Base-by-base conservation (phyloP, 2,888 invertebrate genomes). In the Phalera bucephala region DNA sequence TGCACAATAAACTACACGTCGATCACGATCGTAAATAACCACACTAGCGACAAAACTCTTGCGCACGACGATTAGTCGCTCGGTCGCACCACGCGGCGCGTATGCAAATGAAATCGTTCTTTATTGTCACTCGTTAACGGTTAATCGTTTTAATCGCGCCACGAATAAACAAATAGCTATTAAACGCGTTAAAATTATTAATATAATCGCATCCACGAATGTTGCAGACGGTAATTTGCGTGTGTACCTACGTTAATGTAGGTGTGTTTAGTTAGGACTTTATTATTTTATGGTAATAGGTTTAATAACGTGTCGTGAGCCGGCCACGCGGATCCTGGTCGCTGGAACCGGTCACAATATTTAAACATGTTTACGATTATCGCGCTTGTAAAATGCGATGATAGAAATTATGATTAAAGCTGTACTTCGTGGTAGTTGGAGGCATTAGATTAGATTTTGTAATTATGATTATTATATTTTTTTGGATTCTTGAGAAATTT, bases 101-200 rank as follows among this genome's bases (percentile, higher is more conserved):
- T 73, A 76, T 73, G 71, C 66, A 73, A 79, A 79, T 73, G 46
- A 56, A 42, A 61, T 60, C 60, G 59, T 60, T 54, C 60, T 60
- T 64, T 68, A 68, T 71, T 59, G 63, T 62, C 61, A 53, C 64
- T 75, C 68, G 78, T 79, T 80, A 80, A 58, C 72, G 66, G 66
- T 72, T 79, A 79, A 84, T 81, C 74, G 75, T 39, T 58, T 68
- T 74, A 76, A 79, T 76, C 77, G 70, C 73, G 64, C 60, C 65
- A 36, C 57, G 67, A 74, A 78, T 80, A 80, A 81, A 85, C 86
- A 84, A 84, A 83, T 77, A 75, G 58, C 66, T 69, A 72, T 82
- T 78, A 75, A 66, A 65, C 59, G 71, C 60, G 79, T 77, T 73
- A 78, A 80, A 77, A 74, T 85, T 80, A 81, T 79, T 78, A 82